phyloP scores from a whole-genome alignment of 1,140 invertebrate species.

The Akabosia matsudoensis region DNA sequence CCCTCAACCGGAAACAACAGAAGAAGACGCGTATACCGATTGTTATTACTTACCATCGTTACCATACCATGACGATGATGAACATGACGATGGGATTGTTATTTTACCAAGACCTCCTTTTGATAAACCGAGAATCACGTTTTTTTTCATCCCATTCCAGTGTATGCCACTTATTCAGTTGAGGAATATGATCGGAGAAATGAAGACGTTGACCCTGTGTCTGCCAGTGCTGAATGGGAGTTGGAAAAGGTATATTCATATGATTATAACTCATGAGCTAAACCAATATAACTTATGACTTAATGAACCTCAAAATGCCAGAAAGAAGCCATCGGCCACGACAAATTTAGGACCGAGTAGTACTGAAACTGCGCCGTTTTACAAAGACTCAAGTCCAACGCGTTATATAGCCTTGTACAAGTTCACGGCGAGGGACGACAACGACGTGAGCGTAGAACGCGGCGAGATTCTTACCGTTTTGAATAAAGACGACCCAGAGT shows the following conservation, averaged over 20 bases:
- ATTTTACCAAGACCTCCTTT: not conserved
- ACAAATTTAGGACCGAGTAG: too few species aligned
- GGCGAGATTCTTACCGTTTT: slow-evolving; percentile 92
- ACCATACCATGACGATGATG: not conserved
- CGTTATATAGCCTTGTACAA: slow-evolving; percentile 89
- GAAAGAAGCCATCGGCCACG: too few species aligned
- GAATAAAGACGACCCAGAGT: slow-evolving; percentile 78
- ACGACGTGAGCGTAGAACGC: slow-evolving; percentile 87
- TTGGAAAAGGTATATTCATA: too few species aligned
- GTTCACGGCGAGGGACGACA: slow-evolving; percentile 87
- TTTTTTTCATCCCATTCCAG: slow-evolving; percentile 55
- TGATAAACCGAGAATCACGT: not conserved
- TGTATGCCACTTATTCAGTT: slow-evolving; percentile 97
- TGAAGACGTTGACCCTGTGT: slow-evolving; percentile 98
- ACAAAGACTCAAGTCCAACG: slow-evolving; percentile 68
- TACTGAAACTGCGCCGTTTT: slow-evolving; percentile 12
- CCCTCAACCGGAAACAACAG: too few species aligned
- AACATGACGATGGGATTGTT: not conserved
- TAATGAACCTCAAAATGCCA: too few species aligned
- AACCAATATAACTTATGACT: too few species aligned
- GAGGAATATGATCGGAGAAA: slow-evolving; percentile 96
- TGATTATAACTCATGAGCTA: too few species aligned
- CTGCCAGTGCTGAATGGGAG: slow-evolving; percentile 97
- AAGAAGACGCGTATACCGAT: not conserved
- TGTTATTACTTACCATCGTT: not conserved